Percentiles rank a stretch among this genome's conserved stretches.
Conservation (phyloP, 2,888 invertebrate genomes). For the Alentia gelatinosa region DNA sequence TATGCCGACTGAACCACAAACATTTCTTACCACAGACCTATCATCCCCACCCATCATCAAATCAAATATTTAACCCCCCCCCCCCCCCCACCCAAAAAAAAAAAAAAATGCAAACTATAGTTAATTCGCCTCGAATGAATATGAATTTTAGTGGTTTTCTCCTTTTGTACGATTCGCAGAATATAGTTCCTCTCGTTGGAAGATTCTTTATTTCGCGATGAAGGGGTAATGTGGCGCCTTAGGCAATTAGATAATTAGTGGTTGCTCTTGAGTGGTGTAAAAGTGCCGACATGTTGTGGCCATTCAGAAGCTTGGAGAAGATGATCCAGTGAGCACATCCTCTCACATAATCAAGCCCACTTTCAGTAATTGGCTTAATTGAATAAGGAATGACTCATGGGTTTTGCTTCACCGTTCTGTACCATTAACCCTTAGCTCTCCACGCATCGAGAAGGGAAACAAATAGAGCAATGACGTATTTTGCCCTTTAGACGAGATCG, state of each 20-base stretch:
- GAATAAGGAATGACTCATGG: slow-evolving; percentile 18
- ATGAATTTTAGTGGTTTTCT: no score
- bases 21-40: neutral
- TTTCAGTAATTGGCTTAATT: slow-evolving; percentile 19
- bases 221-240: neutral
- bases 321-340: neutral
- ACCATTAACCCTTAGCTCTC: neutral
- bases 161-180: no score
- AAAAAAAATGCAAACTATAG: no score
- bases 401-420: neutral
- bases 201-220: neutral
- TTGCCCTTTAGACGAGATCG: no score
- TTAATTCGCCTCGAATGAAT: no score
- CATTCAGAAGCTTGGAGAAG: neutral
- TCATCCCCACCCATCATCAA: no score
- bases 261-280: slow-evolving; percentile 18
- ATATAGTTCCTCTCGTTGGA: no score
- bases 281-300: neutral
- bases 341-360: slow-evolving; percentile 2
- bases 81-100: no score
- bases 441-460: no score
- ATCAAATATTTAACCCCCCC: no score
- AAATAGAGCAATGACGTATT: no score
- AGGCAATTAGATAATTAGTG: slow-evolving; percentile 8
- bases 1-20: neutral